phyloP scores from a whole-genome alignment of 2,797 vertebrate genomes.

The Acanthurus leucopareius region DNA sequence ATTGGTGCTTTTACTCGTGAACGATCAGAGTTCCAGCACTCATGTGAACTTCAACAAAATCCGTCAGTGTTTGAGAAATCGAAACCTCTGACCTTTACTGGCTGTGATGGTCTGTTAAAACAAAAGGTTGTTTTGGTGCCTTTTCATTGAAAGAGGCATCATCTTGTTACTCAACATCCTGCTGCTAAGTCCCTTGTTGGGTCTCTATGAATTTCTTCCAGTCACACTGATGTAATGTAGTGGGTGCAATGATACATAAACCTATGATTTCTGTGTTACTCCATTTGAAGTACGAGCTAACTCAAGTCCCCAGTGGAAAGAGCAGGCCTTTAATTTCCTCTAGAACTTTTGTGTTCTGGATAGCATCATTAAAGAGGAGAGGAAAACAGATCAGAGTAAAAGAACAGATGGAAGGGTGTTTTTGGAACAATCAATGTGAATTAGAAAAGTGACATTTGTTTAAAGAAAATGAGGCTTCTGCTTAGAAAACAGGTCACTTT shows the following conservation, averaged over 20 bases:
- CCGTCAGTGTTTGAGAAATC: slow-evolving; percentile 22
- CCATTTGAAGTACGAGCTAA: background rate
- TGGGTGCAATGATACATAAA: background rate
- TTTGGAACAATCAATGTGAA: background rate
- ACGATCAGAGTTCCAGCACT: background rate
- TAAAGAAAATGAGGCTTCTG: background rate
- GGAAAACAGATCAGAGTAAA: background rate
- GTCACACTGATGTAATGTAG: background rate
- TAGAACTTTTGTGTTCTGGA: background rate
- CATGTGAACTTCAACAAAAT: slow-evolving; percentile 12
- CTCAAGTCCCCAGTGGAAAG: background rate
- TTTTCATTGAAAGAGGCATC: slow-evolving; percentile 20
- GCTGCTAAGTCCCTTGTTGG: background rate
- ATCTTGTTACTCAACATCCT: slow-evolving; percentile 1
- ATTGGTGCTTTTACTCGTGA: too few species aligned
- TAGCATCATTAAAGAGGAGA: background rate
- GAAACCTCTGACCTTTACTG: slow-evolving; percentile 38
- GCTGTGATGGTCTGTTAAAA: slow-evolving; percentile 17
- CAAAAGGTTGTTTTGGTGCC: slow-evolving; percentile 18
- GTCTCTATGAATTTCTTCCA: background rate
- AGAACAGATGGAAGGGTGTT: background rate
- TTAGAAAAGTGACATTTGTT: slow-evolving; percentile 11
- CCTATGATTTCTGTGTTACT: background rate
- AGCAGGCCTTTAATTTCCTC: background rate
- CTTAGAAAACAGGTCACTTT: background rate